Evolutionary conservation across 2,888 invertebrate species (phyloP), one percentile per base, ranked within the genome.

Genomic region (Aromia moschata): DNA sequence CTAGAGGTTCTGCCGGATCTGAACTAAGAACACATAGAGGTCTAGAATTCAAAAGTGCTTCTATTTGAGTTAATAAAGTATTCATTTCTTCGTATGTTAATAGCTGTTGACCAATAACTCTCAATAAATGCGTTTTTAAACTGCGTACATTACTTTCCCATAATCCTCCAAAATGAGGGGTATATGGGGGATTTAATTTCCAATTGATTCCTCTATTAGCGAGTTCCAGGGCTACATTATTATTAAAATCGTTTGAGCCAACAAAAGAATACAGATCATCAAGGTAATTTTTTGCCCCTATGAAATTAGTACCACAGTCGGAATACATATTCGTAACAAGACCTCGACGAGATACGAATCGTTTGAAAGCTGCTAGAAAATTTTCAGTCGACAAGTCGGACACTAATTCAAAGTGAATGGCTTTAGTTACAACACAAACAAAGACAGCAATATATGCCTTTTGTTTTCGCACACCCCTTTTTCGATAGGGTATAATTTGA

Each of bases 361-460:
- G 11, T 41, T 41, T 52, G 15, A 52, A 25, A n/a, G 52, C 18
- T 0, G 20, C 41, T 1, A 52, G 25, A 18, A 52, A 52, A 2
- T 10, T 2, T 11, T 41, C 41, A 2, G 52, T 52, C 5, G 41
- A n/a, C 10, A 25, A 18, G 10, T 41, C 41, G 2, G 25, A 40
- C 2, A 52, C 7, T 7, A 52, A 17, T 17, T 41, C 18, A 3
- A 41, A 17, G 10, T 41, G 41, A 2, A 41, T 17, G 2, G 41
- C 41, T 10, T 41, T 41, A 3, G 11, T 4, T 10, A 10, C 7
- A 7, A 33, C 31, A 15, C 31, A 45, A 30, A 45, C 16, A 31
- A 31, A 31, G 14, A 30, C 3, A n/a, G 30, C 12, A n/a, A 46
- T 46, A 10, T 33, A 46, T 17, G 31, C 31, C 14, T 36, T 46